These are phyloP conservation scores for Platynereis dumerilii DNA, from an alignment of 2,888 invertebrate genomes.

Conservation along the genomic window DNA sequence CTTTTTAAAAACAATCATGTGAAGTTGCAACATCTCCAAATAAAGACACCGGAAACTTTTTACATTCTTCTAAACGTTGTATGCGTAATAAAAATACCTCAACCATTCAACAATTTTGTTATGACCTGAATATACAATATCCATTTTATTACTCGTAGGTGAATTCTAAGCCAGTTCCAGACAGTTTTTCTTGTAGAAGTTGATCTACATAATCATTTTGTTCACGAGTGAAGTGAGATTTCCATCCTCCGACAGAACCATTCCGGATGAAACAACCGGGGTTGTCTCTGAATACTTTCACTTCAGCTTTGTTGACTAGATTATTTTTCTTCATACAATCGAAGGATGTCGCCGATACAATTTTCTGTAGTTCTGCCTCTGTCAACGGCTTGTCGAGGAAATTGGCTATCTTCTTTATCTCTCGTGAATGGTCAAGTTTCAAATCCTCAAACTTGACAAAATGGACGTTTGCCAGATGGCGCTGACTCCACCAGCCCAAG, in stretches of 20 bases:
- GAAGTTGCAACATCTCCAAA: no score
- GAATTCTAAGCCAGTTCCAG: slow-evolving; percentile 4
- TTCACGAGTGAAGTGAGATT: background rate
- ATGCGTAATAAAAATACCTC: no score
- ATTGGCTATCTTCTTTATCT: background rate
- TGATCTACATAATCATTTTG: slow-evolving; percentile 3
- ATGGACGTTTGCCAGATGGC: background rate
- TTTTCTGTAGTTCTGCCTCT: background rate
- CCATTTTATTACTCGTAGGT: no score
- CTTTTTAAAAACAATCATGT: no score
- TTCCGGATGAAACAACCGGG: background rate
- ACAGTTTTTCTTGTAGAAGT: background rate
- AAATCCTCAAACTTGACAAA: background rate
- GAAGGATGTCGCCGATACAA: background rate
- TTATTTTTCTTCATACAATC: background rate
- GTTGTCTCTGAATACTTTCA: no score
- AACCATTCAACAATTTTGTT: no score
- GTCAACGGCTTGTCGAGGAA: background rate
- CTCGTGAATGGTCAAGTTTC: background rate
- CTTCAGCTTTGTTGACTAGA: no score
- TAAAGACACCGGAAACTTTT: no score
- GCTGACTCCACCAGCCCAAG: background rate
- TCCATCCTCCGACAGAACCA: background rate
- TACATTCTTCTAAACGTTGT: no score
- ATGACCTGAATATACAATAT: no score